phyloP scores from a whole-genome alignment of 2,888 invertebrate genomes.

The Zaprionus bogoriensis region DNA sequence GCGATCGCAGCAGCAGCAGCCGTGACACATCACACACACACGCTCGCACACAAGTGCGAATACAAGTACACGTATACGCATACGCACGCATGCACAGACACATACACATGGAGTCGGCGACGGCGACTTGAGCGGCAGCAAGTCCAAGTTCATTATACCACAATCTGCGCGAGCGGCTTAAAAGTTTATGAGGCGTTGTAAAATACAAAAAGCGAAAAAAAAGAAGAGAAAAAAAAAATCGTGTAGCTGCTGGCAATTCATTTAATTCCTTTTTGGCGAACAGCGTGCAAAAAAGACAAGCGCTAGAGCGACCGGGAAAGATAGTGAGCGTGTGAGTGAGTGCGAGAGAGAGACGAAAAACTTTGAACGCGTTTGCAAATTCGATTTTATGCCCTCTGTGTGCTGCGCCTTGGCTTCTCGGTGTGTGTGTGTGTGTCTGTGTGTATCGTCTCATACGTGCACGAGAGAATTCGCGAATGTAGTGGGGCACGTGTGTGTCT shows the following conservation, averaged over 20 bases:
- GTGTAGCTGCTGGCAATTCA: slow-evolving; percentile 48
- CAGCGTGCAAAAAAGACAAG: slow-evolving; percentile 22
- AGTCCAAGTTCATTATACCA: slow-evolving; percentile 66
- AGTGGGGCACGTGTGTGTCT: slow-evolving; percentile 81
- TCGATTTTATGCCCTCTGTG: slow-evolving; percentile 48
- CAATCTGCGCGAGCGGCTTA: slow-evolving; percentile 59
- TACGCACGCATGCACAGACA: not conserved
- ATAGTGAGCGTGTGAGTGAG: slow-evolving; percentile 16
- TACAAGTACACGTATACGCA: no score
- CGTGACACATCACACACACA: slow-evolving; percentile 53
- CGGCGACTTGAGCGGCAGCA: slow-evolving; percentile 45
- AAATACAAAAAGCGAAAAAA: slow-evolving; percentile 37
- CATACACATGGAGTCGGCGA: no score
- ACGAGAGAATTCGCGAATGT: slow-evolving; percentile 75
- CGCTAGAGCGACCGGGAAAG: not conserved
- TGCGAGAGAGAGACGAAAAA: slow-evolving; percentile 37
- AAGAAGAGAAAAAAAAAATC: slow-evolving; percentile 23
- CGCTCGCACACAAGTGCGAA: not conserved
- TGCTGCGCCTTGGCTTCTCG: slow-evolving; percentile 13
- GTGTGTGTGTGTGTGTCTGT: slow-evolving; percentile 22
- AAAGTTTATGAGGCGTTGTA: slow-evolving; percentile 71
- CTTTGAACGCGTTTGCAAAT: slow-evolving; percentile 64
- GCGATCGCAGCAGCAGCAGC: slow-evolving; percentile 58
- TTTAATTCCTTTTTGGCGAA: slow-evolving; percentile 64
- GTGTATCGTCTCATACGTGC: slow-evolving; percentile 11